phyloP scores from a whole-genome alignment of 2,797 vertebrate species.

The Phrynocephalus vlangalii region DNA sequence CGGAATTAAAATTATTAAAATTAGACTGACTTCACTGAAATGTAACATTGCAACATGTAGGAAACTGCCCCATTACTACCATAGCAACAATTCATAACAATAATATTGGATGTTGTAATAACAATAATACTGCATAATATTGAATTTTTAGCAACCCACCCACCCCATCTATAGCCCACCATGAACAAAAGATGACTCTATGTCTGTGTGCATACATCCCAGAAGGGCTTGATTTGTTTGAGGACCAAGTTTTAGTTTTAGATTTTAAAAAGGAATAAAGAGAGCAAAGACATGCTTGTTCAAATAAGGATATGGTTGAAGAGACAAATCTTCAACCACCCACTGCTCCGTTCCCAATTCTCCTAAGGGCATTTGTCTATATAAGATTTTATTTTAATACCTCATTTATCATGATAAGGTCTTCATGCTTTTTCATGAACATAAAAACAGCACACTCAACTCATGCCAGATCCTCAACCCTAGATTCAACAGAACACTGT shows the following conservation, averaged over 20 bases:
- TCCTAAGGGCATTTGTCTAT: slow-evolving; percentile 56
- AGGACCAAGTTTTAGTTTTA: slow-evolving; percentile 62
- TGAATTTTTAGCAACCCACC: slow-evolving; percentile 46
- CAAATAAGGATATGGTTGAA: slow-evolving; percentile 69
- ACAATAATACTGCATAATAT: slow-evolving; percentile 32
- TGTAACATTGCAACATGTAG: slow-evolving; percentile 30
- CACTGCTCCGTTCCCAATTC: not conserved
- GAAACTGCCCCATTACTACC: slow-evolving; percentile 44
- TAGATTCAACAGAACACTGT: slow-evolving; percentile 48
- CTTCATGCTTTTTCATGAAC: slow-evolving; percentile 63
- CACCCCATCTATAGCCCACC: not conserved
- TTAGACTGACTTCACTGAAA: slow-evolving; percentile 42
- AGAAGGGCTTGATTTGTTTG: slow-evolving; percentile 65
- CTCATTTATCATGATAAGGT: slow-evolving; percentile 66
- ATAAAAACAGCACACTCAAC: slow-evolving; percentile 66
- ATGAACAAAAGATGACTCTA: slow-evolving; percentile 45
- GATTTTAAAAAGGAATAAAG: not conserved
- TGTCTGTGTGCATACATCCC: slow-evolving; percentile 25
- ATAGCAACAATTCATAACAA: slow-evolving; percentile 49
- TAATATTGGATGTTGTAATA: slow-evolving; percentile 41
- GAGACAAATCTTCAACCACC: slow-evolving; percentile 32
- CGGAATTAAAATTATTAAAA: slow-evolving; percentile 27
- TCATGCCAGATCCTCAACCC: slow-evolving; percentile 57
- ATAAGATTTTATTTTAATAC: slow-evolving; percentile 69
- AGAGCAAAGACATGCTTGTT: slow-evolving; percentile 64